Evolutionary conservation across 2,113 vertebrate genomes (phyloP), one percentile per base, ranked within the genome.

Genomic region (Tragelaphus strepsiceros): DNA sequence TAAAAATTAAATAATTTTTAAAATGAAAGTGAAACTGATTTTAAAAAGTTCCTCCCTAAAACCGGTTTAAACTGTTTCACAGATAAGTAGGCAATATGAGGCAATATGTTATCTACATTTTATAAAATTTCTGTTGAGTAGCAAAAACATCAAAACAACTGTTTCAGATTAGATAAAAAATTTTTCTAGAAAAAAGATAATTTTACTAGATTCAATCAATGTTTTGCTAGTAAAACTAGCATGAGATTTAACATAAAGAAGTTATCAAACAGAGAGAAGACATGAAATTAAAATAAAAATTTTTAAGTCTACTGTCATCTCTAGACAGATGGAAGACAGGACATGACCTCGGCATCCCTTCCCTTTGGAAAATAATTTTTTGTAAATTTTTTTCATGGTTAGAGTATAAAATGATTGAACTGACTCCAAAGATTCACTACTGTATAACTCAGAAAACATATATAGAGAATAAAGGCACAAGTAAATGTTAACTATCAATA

Each of bases 1-100:
- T 94, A 96, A 94, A 97, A 94, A 58, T 22, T 46, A 81, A 85
- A 30, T 51, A 22, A 43, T n/a, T 81, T 94, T 97, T 59, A 96
- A 91, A 98, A 91, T 61, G 15, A 84, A 96, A 81, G 51, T 62
- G 32, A 58, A 94, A 88, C 71, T 92, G 62, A n/a, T 58, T 88
- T 96, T 95, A 86, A 22, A 81, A 90, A 80, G 71, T 94, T 96
- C 22, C 6, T 90, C 51, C 54, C 86, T 94, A 90, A 93, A 96
- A 92, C 4, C 85, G 10, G 21, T 56, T 92, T 78, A 74, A 71
- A 21, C 26, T 90, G 56, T 74, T 83, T 81, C 86, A 93, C 28
- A 93, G 49, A 24, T 43, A 95, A 86, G 49, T 94, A 59, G 39
- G 19, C 1, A 97, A 67, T 78, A 92, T 71, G 94, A 59, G 39